Percentiles rank a stretch among this genome's conserved stretches.
phyloP scores from a whole-genome alignment of 2,113 vertebrate species.

The Passer montanus region DNA sequence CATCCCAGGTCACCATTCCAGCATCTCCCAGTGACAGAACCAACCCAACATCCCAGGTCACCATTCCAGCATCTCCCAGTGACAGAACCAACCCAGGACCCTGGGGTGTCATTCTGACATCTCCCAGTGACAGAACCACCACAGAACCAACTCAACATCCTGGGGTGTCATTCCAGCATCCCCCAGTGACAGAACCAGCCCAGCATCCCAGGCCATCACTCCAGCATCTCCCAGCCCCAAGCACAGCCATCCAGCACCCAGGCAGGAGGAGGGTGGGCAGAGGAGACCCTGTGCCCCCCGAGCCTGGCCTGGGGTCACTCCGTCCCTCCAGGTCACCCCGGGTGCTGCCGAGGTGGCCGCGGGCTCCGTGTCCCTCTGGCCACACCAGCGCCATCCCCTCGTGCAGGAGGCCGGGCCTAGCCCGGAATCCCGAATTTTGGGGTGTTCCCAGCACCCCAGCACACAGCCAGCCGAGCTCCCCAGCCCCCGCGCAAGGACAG shows the following conservation, averaged over 20 bases:
- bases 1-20: too few species aligned
- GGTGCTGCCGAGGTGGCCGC: fast-evolving
- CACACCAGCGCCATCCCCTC: fast-evolving
- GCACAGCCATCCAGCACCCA: fast-evolving
- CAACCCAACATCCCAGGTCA: too few species aligned
- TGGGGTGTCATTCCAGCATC: fast-evolving
- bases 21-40: too few species aligned
- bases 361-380: fast-evolving
- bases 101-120: too few species aligned
- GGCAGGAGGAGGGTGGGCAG: fast-evolving
- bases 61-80: neutral
- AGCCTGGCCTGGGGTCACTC: neutral
- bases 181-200: neutral
- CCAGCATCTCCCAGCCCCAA: neutral
- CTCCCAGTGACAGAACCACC: too few species aligned
- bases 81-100: neutral
- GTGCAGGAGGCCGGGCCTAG: fast-evolving
- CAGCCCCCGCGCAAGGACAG: neutral
- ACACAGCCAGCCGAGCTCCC: fast-evolving
- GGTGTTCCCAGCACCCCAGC: fast-evolving
- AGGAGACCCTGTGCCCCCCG: neutral
- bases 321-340: neutral
- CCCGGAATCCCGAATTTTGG: fast-evolving
- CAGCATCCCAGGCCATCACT: fast-evolving
- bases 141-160: fast-evolving